A percentile compares a stretch with the other conserved stretches of the same genome.
Conservation (phyloP, 2,113 vertebrate genomes). For the Channa argus region DNA sequence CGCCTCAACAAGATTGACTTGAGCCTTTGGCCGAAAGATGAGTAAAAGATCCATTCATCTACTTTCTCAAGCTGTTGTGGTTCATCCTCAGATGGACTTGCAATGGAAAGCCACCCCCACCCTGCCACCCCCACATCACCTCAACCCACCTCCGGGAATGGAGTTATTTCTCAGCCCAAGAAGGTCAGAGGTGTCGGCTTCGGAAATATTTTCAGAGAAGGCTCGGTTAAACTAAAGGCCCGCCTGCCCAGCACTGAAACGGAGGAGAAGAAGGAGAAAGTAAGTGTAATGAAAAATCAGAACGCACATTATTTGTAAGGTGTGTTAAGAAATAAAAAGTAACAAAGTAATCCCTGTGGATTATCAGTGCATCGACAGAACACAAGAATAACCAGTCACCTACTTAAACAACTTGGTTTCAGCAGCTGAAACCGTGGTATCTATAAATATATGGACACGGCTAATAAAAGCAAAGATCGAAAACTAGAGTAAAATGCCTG, state of each 20-base stretch:
- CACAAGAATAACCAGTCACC: no score
- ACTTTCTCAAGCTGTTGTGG: not conserved
- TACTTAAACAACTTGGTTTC: no score
- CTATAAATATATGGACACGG: no score
- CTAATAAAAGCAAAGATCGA: no score
- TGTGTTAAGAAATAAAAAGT: no score
- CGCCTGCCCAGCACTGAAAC: slow-evolving; percentile 85
- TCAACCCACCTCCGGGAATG: slow-evolving; percentile 79
- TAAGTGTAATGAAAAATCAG: slow-evolving; percentile 61
- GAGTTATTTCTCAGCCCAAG: slow-evolving; percentile 89
- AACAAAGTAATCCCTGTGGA: no score
- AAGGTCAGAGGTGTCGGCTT: slow-evolving; percentile 95
- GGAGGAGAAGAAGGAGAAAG: slow-evolving; percentile 93
- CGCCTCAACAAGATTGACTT: slow-evolving; percentile 38
- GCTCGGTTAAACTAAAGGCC: slow-evolving; percentile 90
- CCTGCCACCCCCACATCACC: slow-evolving; percentile 81
- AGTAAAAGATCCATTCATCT: not conserved
- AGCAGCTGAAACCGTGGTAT: no score
- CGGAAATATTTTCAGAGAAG: slow-evolving; percentile 96
- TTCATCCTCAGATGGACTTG: slow-evolving; percentile 61
- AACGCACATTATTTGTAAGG: no score
- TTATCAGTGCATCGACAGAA: no score
- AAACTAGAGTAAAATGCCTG: no score
- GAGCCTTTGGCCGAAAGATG: not conserved
- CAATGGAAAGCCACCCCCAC: slow-evolving; percentile 70